These are phyloP conservation scores for Lamellibrachia luymesi DNA, from an alignment of 1,140 invertebrate genomes.

Conservation along the genomic window DNA sequence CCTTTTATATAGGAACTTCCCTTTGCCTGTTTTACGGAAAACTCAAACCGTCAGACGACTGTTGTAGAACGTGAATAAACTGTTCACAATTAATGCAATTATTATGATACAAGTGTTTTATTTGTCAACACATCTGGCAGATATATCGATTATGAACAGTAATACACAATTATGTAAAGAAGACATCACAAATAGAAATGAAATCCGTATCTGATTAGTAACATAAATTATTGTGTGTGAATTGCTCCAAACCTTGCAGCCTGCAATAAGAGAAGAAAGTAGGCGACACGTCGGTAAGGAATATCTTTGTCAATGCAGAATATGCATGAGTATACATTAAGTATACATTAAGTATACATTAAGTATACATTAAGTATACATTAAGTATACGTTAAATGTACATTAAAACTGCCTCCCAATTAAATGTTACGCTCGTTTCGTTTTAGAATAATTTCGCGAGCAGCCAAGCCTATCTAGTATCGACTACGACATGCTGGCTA, in stretches of 20 bases:
- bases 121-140: not conserved
- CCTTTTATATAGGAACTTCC: too few species aligned
- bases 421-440: too few species aligned
- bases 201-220: not conserved
- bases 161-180: not conserved
- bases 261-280: not conserved
- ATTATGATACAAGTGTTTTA: not conserved
- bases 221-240: not conserved
- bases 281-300: not conserved
- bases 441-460: too few species aligned
- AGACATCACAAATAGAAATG: not conserved
- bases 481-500: too few species aligned
- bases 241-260: not conserved
- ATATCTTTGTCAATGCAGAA: not conserved
- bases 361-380: too few species aligned
- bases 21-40: too few species aligned
- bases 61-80: not conserved
- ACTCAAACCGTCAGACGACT: too few species aligned
- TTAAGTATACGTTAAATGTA: too few species aligned
- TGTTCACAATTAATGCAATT: not conserved
- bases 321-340: not conserved
- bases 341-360: too few species aligned
- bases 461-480: too few species aligned
- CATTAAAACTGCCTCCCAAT: too few species aligned
- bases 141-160: not conserved